phyloP scores from a whole-genome alignment of 2,797 vertebrate species.

The Enteromius fasciolatus region DNA sequence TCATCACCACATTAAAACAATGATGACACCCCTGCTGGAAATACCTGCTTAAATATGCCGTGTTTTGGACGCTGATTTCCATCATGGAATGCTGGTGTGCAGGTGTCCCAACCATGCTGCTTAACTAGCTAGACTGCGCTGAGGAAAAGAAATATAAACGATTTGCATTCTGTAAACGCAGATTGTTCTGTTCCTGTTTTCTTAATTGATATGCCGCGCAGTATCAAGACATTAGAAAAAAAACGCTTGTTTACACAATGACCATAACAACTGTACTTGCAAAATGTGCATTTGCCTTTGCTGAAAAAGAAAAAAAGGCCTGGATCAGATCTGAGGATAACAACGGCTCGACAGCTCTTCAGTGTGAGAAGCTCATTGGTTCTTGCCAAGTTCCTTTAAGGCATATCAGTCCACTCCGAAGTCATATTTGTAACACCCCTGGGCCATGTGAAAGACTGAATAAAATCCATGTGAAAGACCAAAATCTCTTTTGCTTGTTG shows the following conservation, averaged over 20 bases:
- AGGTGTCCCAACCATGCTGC: background rate
- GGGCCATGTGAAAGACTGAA: background rate
- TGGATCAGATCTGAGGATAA: background rate
- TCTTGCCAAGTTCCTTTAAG: background rate
- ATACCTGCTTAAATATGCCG: background rate
- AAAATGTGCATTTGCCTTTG: background rate
- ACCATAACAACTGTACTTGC: background rate
- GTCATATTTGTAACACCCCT: background rate
- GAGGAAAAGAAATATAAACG: background rate
- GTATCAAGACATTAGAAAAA: background rate
- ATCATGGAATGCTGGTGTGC: slow-evolving; percentile 6
- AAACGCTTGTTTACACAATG: background rate
- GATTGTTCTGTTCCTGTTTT: background rate
- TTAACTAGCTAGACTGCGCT: background rate
- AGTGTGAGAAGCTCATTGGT: slow-evolving; percentile 4
- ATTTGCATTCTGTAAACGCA: background rate
- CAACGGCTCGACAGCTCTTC: slow-evolving; percentile 6
- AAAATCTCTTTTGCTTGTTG: background rate
- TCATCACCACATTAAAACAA: slow-evolving; percentile 33
- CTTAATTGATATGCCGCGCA: background rate
- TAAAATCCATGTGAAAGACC: too few species aligned
- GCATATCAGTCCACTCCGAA: background rate
- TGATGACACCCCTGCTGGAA: slow-evolving; percentile 16
- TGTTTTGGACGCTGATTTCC: background rate
- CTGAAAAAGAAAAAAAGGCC: background rate